Base-by-base conservation (phyloP, 2,888 invertebrate genomes). In the Aplocera efformata region DNA sequence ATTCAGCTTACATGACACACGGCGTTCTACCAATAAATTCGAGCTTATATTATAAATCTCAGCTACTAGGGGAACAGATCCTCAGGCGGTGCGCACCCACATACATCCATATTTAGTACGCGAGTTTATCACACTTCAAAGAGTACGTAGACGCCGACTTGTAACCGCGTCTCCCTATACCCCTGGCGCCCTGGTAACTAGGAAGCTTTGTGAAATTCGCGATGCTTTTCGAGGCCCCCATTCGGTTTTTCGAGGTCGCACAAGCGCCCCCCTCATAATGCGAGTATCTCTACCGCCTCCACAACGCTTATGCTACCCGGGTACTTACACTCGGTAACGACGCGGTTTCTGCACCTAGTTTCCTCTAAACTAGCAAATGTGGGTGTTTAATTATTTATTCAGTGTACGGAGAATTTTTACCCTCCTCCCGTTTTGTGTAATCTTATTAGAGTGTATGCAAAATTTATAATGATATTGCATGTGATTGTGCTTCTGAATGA, bases 201-300 rank as follows among this genome's bases (percentile, higher is more conserved):
- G 77, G 79, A 82, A 78, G 83, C 84, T 84, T 80, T 81, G 84
- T 79, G 81, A 79, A 82, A 77, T 82, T 82, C 77, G 77, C 80
- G 74, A 75, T 76, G 79, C 79, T 77, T 76, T 76, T 74, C 72
- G 77, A 73, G 73, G 72, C 74, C 80, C 79, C 77, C 72, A 72
- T 79, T 79, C 67, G 79, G 82, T 79, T 84, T 84, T 83, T 84
- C 79, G 84, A 82, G 81, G 82, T 79, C 81, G 75, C 65, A 60
- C 66, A 58, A 58, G 61, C 45, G 50, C 65, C 72, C 67, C 61
- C 62, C 50, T 63, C 60, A 66, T 71, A 73, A 74, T 69, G 63
- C 68, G 67, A 70, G 71, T 64, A 62, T 59, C 57, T 63, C 62
- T 60, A 54, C 60, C 60, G 53, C 58, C 55, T 55, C 58, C 56